These are phyloP conservation scores for Bambusicola thoracicus DNA, from an alignment of 2,113 vertebrate species.

Conservation along the genomic window DNA sequence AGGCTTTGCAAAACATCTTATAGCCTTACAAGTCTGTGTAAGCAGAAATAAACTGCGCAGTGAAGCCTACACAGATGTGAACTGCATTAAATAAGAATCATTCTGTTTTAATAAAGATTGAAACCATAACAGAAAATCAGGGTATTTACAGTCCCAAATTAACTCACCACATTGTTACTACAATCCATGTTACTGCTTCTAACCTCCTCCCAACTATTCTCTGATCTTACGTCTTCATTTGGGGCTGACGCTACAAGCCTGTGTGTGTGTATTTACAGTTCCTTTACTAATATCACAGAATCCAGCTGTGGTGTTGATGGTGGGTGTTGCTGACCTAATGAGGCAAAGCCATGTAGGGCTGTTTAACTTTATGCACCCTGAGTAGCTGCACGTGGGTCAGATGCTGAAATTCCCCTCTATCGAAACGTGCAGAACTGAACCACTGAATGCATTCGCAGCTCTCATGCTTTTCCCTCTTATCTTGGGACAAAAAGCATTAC, in stretches of 20 bases:
- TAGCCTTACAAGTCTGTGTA: neutral
- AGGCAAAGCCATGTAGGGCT: constrained; percentile 23
- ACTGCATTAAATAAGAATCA: constrained; percentile 14
- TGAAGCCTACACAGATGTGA: neutral
- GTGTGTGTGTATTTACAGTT: neutral
- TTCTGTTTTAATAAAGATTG: constrained; percentile 17
- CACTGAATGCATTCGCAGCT: neutral
- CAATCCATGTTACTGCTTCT: neutral
- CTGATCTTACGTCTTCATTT: neutral
- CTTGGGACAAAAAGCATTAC: neutral
- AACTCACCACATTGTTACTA: neutral
- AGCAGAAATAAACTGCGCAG: neutral
- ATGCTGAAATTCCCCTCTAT: neutral
- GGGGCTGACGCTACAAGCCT: neutral
- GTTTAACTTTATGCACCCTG: fast-evolving
- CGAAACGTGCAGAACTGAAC: neutral
- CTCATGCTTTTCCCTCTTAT: neutral
- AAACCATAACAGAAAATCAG: neutral
- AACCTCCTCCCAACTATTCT: neutral
- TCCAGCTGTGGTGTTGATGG: neutral
- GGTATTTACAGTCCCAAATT: constrained; percentile 46
- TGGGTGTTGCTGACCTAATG: constrained; percentile 30
- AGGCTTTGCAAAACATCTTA: neutral
- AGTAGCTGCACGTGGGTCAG: neutral
- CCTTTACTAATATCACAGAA: neutral